Evolutionary conservation across 2,113 vertebrate genomes (phyloP).

Genomic region (Neofelis nebulosa): DNA sequence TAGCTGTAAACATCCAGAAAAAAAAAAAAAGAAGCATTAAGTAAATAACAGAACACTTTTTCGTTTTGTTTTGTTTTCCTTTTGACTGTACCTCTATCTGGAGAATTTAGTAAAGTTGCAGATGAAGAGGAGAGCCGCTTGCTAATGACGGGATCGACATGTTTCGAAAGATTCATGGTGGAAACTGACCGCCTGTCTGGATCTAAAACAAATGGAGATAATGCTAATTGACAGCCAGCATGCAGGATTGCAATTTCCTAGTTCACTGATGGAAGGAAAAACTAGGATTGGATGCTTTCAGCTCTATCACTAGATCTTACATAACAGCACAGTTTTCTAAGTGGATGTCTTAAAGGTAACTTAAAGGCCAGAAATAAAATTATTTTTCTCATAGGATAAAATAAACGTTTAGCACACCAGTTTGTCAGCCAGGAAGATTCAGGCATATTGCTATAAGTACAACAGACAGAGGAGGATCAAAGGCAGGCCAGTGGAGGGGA

Average conservation of each 20-base stretch:
- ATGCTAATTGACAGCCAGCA: conserved; percentile 86
- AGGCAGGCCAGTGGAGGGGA: background rate
- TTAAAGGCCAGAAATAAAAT: conserved; percentile 85
- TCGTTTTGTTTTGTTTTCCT: conserved; percentile 71
- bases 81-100: conserved; percentile 96
- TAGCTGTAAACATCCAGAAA: conserved; percentile 76
- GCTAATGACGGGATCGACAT: conserved; percentile 96
- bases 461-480: background rate
- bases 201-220: conserved; percentile 92
- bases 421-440: conserved; percentile 4
- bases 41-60: conserved; percentile 79
- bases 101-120: conserved; percentile 97
- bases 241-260: conserved; percentile 82
- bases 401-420: conserved; percentile 18
- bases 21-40: conserved; percentile 76
- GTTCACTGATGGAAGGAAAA: conserved; percentile 70
- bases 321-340: conserved; percentile 79
- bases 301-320: conserved; percentile 80
- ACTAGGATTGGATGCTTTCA: conserved; percentile 76
- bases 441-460: background rate
- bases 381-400: conserved; percentile 16
- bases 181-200: conserved; percentile 96
- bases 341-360: conserved; percentile 76
- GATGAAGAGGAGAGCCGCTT: conserved; percentile 98
- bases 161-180: conserved; percentile 99